Base-by-base conservation (phyloP, 2,113 vertebrate genomes). In the Tauraco erythrolophus region DNA sequence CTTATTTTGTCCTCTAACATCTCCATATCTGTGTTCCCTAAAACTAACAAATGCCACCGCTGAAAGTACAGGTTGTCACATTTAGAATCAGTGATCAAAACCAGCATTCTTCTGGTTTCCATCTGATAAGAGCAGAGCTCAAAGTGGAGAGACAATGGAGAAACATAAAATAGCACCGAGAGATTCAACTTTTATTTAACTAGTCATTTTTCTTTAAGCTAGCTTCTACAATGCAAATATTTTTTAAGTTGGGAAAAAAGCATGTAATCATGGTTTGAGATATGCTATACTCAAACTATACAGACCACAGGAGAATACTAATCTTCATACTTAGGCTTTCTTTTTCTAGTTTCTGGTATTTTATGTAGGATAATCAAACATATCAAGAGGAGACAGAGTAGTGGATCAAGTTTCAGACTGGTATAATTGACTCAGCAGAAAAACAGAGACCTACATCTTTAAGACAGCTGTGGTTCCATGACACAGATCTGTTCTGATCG, bases 31-130 rank as follows among this genome's bases (percentile, higher is more conserved):
- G 33, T 64, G 37, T 50, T 94, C 77, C 53, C 50, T 79, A 84
- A 95, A 95, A 75, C 80, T 75, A 91, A 78, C 65, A 96, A 87
- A 95, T 71, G 69, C 15, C 70, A 51, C 46, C 3, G 8, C 61
- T 57, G 45, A 94, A 96, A 95, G 81, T 69, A 75, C 81, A 79
- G 61, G 53, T 41, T 95, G 91, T 88, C 54, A 91, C 94, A 68
- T 91, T 95, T 94, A 95, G 74, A 97, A 75, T 88, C 77, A 84
- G 65, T 4, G 21, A 95, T 84, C 94, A 82, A 94, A 95, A 25
- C 25, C 61, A 91, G 69, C 69, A 89, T 94, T 95, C 64, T 89
- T 89, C 62, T 88, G 77, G 10, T 79, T 97, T 95, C 61, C 50
- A 82, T 91, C 91, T 92, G 89, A 95, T 91, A 96, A 96, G 66